Conservation (phyloP, 1,140 invertebrate genomes). For the Brachionus rubens region DNA sequence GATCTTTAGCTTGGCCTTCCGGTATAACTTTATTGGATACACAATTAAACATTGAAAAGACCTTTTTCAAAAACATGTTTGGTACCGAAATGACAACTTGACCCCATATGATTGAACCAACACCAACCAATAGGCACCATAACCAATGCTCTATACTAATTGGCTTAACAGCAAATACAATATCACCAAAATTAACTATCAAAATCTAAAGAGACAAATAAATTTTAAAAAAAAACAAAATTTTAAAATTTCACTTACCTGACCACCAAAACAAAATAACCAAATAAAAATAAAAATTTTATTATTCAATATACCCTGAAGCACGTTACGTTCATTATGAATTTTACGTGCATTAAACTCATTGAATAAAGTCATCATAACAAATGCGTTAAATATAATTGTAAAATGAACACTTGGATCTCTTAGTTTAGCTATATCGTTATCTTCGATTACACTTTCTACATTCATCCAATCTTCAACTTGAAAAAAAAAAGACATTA, state of each 20-base stretch:
- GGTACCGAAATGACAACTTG: slow-evolving; percentile 66
- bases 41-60: no score
- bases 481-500: slow-evolving; percentile 49
- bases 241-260: slow-evolving; percentile 68
- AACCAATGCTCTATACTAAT: slow-evolving; percentile 92
- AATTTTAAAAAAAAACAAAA: no score
- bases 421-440: slow-evolving; percentile 60
- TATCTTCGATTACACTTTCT: slow-evolving; percentile 70
- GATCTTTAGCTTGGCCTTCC: no score
- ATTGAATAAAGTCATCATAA: slow-evolving; percentile 99
- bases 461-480: slow-evolving; percentile 81
- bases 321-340: slow-evolving; percentile 96
- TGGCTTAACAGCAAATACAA: slow-evolving; percentile 87
- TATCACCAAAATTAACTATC: slow-evolving; percentile 92
- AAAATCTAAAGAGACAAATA: slow-evolving; percentile 73
- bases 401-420: slow-evolving; percentile 94
- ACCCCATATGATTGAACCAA: slow-evolving; percentile 92
- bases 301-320: slow-evolving; percentile 83
- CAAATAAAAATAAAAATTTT: slow-evolving; percentile 97
- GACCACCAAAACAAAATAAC: slow-evolving; percentile 83
- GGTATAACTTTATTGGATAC: no score
- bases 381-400: slow-evolving; percentile 98
- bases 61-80: no score
- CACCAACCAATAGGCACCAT: slow-evolving; percentile 95
- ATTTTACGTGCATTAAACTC: slow-evolving; percentile 99